Base-by-base conservation (phyloP, 2,113 vertebrate genomes). In the Pandion haliaetus region DNA sequence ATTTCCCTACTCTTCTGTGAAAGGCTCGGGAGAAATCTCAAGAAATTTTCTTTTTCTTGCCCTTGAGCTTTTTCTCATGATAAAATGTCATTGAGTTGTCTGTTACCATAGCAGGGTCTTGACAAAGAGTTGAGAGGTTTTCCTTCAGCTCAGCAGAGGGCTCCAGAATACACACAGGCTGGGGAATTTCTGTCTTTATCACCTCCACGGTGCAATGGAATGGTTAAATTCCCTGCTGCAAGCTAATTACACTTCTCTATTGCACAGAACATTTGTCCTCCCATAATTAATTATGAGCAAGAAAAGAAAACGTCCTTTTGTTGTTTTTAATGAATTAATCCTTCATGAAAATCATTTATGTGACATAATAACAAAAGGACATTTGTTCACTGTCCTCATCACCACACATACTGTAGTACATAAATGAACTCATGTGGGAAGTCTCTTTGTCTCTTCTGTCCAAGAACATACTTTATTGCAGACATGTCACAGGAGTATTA, bases 321-420 rank as follows among this genome's bases (percentile, higher is more conserved):
- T 96, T 96, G 95, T 66, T 86, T 95, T 95, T 93, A 97, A 94
- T 95, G 78, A 97, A 97, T 97, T 96, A 97, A 97, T 95, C 58
- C 88, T 91, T 98, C 81, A 91, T 73, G 86, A 97, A 95, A 92
- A 97, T 95, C 3, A 95, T 91, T 96, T 86, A 61, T 42, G 62
- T 92, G 95, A 71, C 86, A 95, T 90, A 79, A 87, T 88, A 95
- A 97, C 73, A 96, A 97, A 97, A 95, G 90, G 36, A 89, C 95
- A 91, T 84, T 93, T 97, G 91, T 98, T 97, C 95, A 92, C 82
- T 49, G 78, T 92, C 66, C 80, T 97, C 93, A 87, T 96, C 97
- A 90, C 63, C 82, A 73, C 44, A 40, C 63, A 63, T 58, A 78
- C 23, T 8, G 4, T 25, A 76, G 83, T 72, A 76, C 63, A 88